Evolutionary conservation across 2,888 invertebrate genomes (phyloP), one percentile per base, ranked within the genome.

Genomic region (Panzeria rudis): DNA sequence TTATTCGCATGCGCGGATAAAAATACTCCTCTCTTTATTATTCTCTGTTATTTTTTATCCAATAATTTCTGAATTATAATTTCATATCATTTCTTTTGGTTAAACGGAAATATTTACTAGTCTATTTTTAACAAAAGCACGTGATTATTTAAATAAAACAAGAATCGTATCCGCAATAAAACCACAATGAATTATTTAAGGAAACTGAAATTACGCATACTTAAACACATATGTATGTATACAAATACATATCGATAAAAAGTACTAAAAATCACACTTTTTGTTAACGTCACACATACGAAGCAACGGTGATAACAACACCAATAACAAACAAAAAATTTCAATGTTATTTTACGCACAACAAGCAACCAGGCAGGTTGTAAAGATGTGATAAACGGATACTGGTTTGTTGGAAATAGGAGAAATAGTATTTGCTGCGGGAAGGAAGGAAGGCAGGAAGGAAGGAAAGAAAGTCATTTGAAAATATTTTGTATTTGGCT

Each of bases 171-270:
- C 66, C 73, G 59, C 50, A 59, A 66, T 68, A 52, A 81, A 73
- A 80, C 72, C 80, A 68, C 73, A 81, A 56, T 69, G 56, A 72
- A 66, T 73, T 68, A 73, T 73, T 73, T 47, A 80, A 71, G 41
- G 47, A 68, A 71, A 54, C 29, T 73, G 50, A 68, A 59, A 66
- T n/a, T 41, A 25, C 35, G 13, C 54, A 44, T 50, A 50, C 15
- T 20, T 13, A 32, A 0, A 17, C 17, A 38, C 50, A 62, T 13
- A 38, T 4, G 41, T 62, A 32, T 5, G 17, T 25, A 6, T 4
- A 23, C 61, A 35, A 6, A 47, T 9, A 0, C 9, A 23, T 15
- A 32, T 20, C 29, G 9, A 54, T 3, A 29, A 17, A 59, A 59
- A 41, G 29, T 44, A 71, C 52, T 54, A 47, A 71, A 78, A 71